Evolutionary conservation across 2,888 invertebrate genomes (phyloP), one percentile per base, ranked within the genome.

Genomic region (Xestobium rufovillosum): DNA sequence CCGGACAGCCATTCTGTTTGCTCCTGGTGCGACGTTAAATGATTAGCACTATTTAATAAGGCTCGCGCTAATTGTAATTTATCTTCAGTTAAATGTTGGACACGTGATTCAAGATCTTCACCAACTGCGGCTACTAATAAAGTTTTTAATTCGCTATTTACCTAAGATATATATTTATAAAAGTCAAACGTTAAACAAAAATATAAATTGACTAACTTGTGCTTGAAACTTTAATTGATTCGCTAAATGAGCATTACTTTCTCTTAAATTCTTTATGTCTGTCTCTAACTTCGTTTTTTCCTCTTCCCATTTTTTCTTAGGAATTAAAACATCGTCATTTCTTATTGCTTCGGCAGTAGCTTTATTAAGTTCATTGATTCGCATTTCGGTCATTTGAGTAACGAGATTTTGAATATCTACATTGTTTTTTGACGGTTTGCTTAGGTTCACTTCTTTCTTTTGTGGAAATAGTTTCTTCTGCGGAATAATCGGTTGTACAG

Each of bases 71-170:
- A 68, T 54, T 89, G 84, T 38, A 91, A 74, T 63, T 94, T 92
- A 61, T 95, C 94, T 67, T 92, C 88, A 9, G 90, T 91, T 15
- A 96, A 69, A 40, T 87, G 78, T 57, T 94, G 90, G 2, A 96
- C 90, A 58, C 84, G 78, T 2, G 79, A 81, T 64, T 94, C 84
- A 36, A 95, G 71, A 66, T 95, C 95, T 65, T 94, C 95, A 4
- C 94, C 95, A 50, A 96, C 87, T 9, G 94, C 91, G 4, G 95
- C 94, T 3, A 96, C 91, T 37, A 95, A 65, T 62, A 95, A 74
- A 54, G 87, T 89, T 63, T 95, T 95, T 35, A 95, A 68, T 65
- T 95, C 95, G 35, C 83, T 79, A 65, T 94, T 95, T 1, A 94
- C 86, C 82, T 86, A 44, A 17, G 48, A 49, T 10, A 26, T 12